phyloP scores from a whole-genome alignment of 2,797 vertebrate genomes.

The Scolopax bukidnonensis region DNA sequence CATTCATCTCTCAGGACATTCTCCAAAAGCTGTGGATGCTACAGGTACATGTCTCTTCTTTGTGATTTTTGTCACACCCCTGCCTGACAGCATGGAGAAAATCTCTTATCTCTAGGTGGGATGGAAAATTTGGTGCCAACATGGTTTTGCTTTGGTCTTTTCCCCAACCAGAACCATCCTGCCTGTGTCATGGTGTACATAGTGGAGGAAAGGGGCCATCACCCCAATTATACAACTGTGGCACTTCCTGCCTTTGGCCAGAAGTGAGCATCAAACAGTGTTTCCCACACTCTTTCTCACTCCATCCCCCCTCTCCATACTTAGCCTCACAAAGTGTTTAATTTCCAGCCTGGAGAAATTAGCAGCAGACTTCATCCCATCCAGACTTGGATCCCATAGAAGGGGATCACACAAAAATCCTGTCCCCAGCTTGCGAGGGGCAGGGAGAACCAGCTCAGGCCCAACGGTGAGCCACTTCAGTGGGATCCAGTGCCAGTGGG shows the following conservation, averaged over 20 bases:
- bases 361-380: background rate
- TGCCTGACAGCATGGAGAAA: background rate
- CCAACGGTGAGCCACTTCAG: slow-evolving; percentile 24
- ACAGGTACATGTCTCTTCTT: background rate
- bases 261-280: background rate
- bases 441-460: slow-evolving; percentile 58
- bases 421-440: background rate
- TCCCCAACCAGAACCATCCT: background rate
- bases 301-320: background rate
- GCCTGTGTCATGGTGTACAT: background rate
- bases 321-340: background rate
- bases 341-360: slow-evolving; percentile 3
- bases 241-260: background rate
- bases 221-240: background rate
- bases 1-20: background rate
- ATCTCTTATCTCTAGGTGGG: background rate
- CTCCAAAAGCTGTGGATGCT: background rate
- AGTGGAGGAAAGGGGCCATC: background rate
- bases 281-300: background rate
- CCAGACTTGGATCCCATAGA: background rate
- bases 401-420: slow-evolving; percentile 40
- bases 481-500: slow-evolving; percentile 29
- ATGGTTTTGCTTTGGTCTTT: background rate
- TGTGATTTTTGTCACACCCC: background rate
- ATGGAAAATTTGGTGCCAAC: background rate